Evolutionary conservation across 2,113 vertebrate species (phyloP), one percentile per base, ranked within the genome.

Genomic region (Channa argus): DNA sequence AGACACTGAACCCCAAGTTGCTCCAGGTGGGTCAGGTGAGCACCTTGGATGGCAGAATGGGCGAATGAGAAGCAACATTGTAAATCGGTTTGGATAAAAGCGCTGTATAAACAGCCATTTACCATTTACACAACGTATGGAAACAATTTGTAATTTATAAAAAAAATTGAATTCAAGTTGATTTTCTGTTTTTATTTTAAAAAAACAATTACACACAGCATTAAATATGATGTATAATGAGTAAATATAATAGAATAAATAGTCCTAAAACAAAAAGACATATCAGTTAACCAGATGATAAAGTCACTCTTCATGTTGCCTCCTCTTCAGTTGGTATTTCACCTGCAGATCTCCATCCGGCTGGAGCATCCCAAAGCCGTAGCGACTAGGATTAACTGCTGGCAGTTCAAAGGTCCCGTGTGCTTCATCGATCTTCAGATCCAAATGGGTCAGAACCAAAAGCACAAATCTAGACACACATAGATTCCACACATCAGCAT

Each of bases 351-450:
- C 94, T 0, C 85, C 91, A 9, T 92, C 71, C 0, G 95, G 94
- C 87, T 97, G 94, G 36, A 96, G 77, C 65, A 96, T 91, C 60
- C 95, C 96, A 1, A 95, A 97, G 52, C 91, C 93, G 0, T 90
- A 93, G 58, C 94, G 92, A 71, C 82, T 91, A 44, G 89, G 72
- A 82, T 97, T 92, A 63, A 95, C 93, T 6, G 76, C 78, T 0
- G 94, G 94, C 41, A 96, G 71, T 66, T 76, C 24, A 24, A 24
- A 24, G 24, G 24, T 51, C 33, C 70, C 80, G 0, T 87, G 52
- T 0, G 87, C 59, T 53, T 89, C 80, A 73, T 89, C 91, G 79
- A 95, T 53, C 84, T 95, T 91, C 86, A 95, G 64, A 60, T 96
- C 94, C 24, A 95, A 93, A 76, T 86, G 86, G 5, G 71, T 88